These are phyloP conservation scores for Phalera bucephala DNA, from an alignment of 2,888 invertebrate genomes.

Conservation along the genomic window DNA sequence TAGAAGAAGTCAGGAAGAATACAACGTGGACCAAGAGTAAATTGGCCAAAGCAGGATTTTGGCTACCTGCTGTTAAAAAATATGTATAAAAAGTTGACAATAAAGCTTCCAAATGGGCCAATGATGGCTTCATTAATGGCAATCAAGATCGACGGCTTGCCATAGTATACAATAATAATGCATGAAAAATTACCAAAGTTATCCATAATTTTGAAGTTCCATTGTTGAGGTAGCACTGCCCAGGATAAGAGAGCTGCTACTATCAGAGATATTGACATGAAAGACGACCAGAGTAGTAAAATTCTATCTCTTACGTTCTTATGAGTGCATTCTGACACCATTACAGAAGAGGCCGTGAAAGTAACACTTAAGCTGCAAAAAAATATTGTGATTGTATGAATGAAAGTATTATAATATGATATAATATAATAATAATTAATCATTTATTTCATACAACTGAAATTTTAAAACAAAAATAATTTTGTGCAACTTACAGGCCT, in stretches of 20 bases:
- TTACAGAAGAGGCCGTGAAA: conserved; percentile 42
- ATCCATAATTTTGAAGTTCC: conserved; percentile 34
- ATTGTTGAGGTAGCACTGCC: conserved; percentile 38
- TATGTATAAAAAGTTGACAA: neutral
- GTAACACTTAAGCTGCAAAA: conserved; percentile 46
- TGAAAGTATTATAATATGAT: too few relatives aligned
- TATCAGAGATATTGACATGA: conserved; percentile 41
- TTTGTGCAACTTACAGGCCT: too few relatives aligned
- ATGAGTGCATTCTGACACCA: conserved; percentile 48
- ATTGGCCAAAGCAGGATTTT: too few relatives aligned
- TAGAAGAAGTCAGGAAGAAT: too few relatives aligned
- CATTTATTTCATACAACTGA: too few relatives aligned
- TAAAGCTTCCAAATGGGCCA: neutral
- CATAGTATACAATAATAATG: neutral
- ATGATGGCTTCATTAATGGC: neutral
- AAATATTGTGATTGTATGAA: neutral
- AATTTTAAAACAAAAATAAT: too few relatives aligned
- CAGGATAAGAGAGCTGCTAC: conserved; percentile 43
- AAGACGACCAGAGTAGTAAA: conserved; percentile 38
- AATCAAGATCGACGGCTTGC: neutral
- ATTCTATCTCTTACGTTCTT: conserved; percentile 44
- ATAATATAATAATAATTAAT: too few relatives aligned
- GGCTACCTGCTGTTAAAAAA: too few relatives aligned
- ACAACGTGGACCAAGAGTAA: neutral
- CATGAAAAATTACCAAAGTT: conserved; percentile 46